Conservation (phyloP, 1,140 invertebrate species). For the Halyomorpha halys region DNA sequence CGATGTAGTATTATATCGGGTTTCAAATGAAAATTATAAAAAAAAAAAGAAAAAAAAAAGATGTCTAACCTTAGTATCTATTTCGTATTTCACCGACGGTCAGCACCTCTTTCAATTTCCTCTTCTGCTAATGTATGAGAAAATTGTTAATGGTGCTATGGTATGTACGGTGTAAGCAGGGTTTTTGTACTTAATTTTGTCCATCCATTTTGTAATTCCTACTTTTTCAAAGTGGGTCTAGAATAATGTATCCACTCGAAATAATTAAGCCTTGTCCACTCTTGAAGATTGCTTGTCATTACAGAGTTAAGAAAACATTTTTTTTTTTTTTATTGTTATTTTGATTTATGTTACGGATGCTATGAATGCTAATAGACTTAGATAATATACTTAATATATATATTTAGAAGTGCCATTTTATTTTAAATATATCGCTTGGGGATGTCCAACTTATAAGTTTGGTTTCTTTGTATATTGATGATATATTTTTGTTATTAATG, state of each 20-base stretch:
- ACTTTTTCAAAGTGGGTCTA: conserved; percentile 8
- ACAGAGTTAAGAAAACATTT: conserved; percentile 5
- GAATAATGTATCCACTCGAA: conserved; percentile 21
- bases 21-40: background rate
- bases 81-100: conserved; percentile 17
- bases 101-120: conserved; percentile 20
- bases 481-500: background rate
- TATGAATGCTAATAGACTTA: conserved; percentile 15
- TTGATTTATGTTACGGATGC: conserved; percentile 11
- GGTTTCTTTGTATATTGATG: too few species aligned
- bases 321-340: conserved; percentile 7
- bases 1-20: conserved; percentile 13
- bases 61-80: conserved; percentile 4
- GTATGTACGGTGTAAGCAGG: conserved; percentile 14
- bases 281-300: conserved; percentile 7
- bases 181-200: conserved; percentile 22
- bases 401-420: conserved; percentile 17
- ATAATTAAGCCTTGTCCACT: conserved; percentile 16
- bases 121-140: conserved; percentile 1
- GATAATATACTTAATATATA: conserved; percentile 14
- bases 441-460: conserved; percentile 1
- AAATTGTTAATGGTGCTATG: conserved; percentile 16
- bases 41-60: background rate
- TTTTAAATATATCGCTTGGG: conserved; percentile 14
- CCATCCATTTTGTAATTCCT: conserved; percentile 19